phyloP scores from a whole-genome alignment of 2,113 vertebrate species.

The Chrysochloris asiatica region DNA sequence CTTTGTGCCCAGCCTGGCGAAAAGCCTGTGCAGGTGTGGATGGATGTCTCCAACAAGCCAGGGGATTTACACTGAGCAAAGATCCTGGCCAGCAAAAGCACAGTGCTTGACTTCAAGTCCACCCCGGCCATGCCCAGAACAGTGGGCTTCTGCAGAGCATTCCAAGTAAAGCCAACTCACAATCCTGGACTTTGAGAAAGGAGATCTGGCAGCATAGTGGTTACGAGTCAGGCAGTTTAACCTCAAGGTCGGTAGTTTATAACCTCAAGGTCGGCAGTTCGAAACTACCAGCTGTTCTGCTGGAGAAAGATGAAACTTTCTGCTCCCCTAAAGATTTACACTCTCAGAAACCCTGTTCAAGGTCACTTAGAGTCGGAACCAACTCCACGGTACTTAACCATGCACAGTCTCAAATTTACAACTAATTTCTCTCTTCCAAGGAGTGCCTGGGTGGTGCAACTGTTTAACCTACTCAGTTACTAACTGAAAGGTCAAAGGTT shows the following conservation, averaged over 20 bases:
- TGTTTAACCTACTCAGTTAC: background rate
- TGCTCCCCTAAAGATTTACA: too few species aligned
- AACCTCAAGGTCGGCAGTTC: too few species aligned
- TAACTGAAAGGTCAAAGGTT: background rate
- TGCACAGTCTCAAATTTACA: background rate
- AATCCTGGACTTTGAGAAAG: accelerated
- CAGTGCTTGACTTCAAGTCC: too few species aligned
- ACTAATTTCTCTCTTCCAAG: background rate
- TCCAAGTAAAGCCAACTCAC: accelerated
- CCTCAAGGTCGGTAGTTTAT: too few species aligned
- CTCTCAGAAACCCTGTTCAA: too few species aligned
- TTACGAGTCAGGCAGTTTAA: too few species aligned
- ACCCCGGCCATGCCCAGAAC: too few species aligned
- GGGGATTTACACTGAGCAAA: background rate
- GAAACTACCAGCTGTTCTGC: too few species aligned
- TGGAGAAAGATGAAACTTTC: too few species aligned
- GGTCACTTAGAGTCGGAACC: too few species aligned
- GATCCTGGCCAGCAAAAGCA: background rate
- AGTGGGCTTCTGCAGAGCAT: accelerated
- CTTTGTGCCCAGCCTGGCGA: background rate
- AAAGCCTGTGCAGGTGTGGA: background rate
- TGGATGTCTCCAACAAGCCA: background rate
- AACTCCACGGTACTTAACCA: background rate
- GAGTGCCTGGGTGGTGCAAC: background rate
- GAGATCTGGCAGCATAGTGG: too few species aligned